phyloP scores from a whole-genome alignment of 2,888 invertebrate species.

The Drosophila nr. medialis region DNA sequence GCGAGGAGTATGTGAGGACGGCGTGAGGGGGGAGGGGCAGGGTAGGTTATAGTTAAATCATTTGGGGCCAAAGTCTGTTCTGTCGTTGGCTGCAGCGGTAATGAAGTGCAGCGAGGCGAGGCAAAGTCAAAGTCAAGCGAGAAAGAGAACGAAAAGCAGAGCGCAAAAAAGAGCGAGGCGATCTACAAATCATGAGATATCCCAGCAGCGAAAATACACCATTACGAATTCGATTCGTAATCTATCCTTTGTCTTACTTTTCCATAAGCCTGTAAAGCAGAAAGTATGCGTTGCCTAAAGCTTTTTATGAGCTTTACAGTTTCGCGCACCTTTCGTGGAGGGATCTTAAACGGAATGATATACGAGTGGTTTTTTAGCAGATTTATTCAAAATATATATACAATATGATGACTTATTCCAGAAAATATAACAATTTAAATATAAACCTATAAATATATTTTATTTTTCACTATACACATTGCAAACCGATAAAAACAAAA shows the following conservation, averaged over 20 bases:
- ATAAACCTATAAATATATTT: background rate
- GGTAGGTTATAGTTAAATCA: slow-evolving; percentile 43
- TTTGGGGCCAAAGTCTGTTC: slow-evolving; percentile 49
- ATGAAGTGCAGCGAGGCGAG: slow-evolving; percentile 57
- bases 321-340: background rate
- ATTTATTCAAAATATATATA: background rate
- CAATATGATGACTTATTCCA: background rate
- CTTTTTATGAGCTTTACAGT: background rate
- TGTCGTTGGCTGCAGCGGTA: slow-evolving; percentile 44
- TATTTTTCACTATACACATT: background rate
- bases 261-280: background rate
- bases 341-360: background rate
- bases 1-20: background rate
- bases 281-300: background rate
- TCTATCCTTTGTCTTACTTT: background rate
- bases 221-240: background rate
- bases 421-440: background rate
- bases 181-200: background rate
- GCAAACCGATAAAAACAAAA: background rate
- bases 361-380: background rate
- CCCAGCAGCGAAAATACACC: background rate
- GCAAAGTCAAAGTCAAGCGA: slow-evolving; percentile 16
- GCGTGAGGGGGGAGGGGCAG: background rate
- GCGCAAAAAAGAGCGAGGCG: background rate
- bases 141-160: background rate